Conservation (phyloP, 1,140 invertebrate genomes). For the Teleogryllus occipitalis region DNA sequence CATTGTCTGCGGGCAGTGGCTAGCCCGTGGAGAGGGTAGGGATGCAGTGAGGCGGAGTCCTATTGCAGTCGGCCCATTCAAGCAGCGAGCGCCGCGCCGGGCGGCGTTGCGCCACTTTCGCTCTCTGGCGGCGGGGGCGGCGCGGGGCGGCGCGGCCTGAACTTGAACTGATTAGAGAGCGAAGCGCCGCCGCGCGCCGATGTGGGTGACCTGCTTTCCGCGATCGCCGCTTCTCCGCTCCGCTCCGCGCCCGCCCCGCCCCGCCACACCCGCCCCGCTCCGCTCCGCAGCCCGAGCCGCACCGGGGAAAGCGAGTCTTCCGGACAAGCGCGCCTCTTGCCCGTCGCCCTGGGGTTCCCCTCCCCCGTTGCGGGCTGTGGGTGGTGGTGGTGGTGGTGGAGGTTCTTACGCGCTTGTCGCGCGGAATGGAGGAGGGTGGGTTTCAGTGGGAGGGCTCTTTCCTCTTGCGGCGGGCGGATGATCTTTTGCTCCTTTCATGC, state of each 20-base stretch:
- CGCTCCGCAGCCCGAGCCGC: neutral
- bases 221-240: neutral
- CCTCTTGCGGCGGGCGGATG: no score
- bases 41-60: neutral
- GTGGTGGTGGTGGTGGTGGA: neutral
- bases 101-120: neutral
- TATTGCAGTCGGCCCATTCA: neutral
- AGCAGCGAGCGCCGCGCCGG: neutral
- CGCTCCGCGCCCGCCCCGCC: neutral
- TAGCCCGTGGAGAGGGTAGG: neutral
- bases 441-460: no score
- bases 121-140: neutral
- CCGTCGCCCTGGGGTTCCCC: no score
- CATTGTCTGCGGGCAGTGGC: no score
- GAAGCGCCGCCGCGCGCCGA: neutral
- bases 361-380: no score
- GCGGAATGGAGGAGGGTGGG: no score
- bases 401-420: neutral
- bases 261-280: no score
- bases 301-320: neutral
- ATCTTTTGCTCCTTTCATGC: no score
- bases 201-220: slow-evolving; percentile 15
- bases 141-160: neutral
- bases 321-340: no score
- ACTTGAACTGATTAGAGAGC: slow-evolving; percentile 10